A percentile compares a stretch with the other conserved stretches of the same genome.
These are phyloP conservation scores for Huso huso DNA, from an alignment of 2,797 vertebrate species.

Conservation along the genomic window DNA sequence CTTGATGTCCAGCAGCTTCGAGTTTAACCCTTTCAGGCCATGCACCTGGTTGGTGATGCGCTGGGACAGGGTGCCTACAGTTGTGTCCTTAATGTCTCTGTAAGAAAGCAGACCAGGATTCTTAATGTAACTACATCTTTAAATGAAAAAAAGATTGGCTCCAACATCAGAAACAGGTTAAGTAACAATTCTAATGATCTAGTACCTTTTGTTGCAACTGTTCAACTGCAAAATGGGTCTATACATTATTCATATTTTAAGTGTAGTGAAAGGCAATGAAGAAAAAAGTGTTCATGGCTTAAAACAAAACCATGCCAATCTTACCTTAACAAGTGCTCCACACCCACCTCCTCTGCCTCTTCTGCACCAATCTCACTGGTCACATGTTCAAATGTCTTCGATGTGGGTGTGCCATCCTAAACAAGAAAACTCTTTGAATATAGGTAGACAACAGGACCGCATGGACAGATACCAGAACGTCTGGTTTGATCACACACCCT, in stretches of 20 bases:
- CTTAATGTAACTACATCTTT: too few relatives aligned
- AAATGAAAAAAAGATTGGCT: too few relatives aligned
- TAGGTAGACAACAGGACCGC: too few relatives aligned
- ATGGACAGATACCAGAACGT: too few relatives aligned
- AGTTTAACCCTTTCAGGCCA: conserved; percentile 95
- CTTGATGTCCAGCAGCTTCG: conserved; percentile 91
- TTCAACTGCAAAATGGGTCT: too few relatives aligned
- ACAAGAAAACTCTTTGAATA: neutral
- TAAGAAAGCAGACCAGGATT: conserved; percentile 11
- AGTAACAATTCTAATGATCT: too few relatives aligned
- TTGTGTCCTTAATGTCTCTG: conserved; percentile 98
- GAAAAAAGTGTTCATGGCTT: fast-evolving
- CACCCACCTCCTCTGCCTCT: conserved; percentile 94
- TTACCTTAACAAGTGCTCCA: conserved; percentile 93
- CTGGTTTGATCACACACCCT: too few relatives aligned
- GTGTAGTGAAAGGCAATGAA: neutral
- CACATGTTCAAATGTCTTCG: conserved; percentile 96
- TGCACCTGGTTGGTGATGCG: conserved; percentile 98
- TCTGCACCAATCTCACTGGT: conserved; percentile 97
- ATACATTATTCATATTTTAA: neutral
- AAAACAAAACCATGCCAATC: neutral
- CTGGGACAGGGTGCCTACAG: conserved; percentile 92
- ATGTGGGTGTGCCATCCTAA: conserved; percentile 94
- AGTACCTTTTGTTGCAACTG: too few relatives aligned
- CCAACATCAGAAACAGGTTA: too few relatives aligned